A percentile compares a stretch with the other conserved stretches of the same genome.
Conservation (phyloP, 2,797 vertebrate genomes). For the Manis javanica region DNA sequence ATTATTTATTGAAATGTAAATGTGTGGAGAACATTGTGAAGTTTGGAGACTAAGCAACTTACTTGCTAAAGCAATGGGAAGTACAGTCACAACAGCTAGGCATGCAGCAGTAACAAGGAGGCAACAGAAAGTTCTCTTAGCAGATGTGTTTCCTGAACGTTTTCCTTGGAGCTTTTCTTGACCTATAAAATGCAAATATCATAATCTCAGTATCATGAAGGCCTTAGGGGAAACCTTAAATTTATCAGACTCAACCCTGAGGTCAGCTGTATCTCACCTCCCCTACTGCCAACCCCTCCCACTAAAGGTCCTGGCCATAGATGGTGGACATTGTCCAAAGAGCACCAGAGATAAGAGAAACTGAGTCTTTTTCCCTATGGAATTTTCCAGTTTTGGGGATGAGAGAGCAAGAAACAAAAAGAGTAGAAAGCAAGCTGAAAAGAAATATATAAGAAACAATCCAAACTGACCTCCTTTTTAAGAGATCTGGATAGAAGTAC, state of each 20-base stretch:
- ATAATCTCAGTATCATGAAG: neutral
- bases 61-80: neutral
- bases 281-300: neutral
- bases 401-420: neutral
- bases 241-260: neutral
- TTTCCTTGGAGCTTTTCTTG: neutral
- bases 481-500: neutral
- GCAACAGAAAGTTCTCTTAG: too few species aligned
- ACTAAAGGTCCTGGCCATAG: neutral
- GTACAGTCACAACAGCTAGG: fast-evolving
- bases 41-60: neutral
- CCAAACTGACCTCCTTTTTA: neutral
- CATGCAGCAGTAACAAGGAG: too few species aligned
- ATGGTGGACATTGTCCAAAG: fast-evolving
- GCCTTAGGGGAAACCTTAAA: neutral
- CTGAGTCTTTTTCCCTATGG: neutral
- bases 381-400: neutral
- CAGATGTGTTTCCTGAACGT: too few species aligned
- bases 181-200: constrained; percentile 9
- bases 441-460: neutral
- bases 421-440: neutral
- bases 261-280: neutral
- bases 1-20: neutral
- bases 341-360: neutral
- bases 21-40: neutral